A percentile compares a stretch with the other conserved stretches of the same genome.
These are phyloP conservation scores for Parnassius apollo DNA, from an alignment of 2,888 invertebrate genomes.

Conservation along the genomic window DNA sequence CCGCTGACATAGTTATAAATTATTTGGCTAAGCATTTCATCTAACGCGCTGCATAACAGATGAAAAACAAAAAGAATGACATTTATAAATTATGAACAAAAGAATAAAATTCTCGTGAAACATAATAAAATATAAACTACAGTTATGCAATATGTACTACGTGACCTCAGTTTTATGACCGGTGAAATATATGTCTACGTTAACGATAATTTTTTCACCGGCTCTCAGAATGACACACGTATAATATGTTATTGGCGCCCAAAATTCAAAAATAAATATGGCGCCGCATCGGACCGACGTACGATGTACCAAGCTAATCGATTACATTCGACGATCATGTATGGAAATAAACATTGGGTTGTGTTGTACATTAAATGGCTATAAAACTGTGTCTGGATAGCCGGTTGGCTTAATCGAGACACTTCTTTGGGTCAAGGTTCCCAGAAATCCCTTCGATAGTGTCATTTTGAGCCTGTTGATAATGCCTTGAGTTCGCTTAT, in stretches of 20 bases:
- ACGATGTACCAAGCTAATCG: constrained; percentile 27
- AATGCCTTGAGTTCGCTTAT: too few relatives aligned
- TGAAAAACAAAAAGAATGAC: neutral
- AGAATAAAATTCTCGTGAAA: neutral
- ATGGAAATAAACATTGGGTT: constrained; percentile 29
- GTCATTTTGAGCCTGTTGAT: neutral
- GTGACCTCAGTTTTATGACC: constrained; percentile 15
- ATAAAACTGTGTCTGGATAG: constrained; percentile 13
- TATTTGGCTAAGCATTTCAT: too few relatives aligned
- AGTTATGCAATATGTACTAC: neutral
- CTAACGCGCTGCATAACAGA: too few relatives aligned
- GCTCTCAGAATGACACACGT: constrained; percentile 32
- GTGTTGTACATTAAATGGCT: constrained; percentile 10
- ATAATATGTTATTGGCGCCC: constrained; percentile 35
- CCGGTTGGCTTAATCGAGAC: constrained; percentile 1
- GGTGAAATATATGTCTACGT: constrained; percentile 12
- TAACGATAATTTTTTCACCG: constrained; percentile 24
- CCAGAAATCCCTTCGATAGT: constrained; percentile 3
- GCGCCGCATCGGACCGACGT: constrained; percentile 25
- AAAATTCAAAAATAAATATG: constrained; percentile 38
- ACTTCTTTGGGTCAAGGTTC: constrained; percentile 18
- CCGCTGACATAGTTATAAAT: too few relatives aligned
- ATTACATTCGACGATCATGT: constrained; percentile 28
- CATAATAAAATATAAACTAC: neutral
- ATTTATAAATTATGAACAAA: neutral